phyloP scores from a whole-genome alignment of 2,113 vertebrate species.

The Pogonocichla stellata region DNA sequence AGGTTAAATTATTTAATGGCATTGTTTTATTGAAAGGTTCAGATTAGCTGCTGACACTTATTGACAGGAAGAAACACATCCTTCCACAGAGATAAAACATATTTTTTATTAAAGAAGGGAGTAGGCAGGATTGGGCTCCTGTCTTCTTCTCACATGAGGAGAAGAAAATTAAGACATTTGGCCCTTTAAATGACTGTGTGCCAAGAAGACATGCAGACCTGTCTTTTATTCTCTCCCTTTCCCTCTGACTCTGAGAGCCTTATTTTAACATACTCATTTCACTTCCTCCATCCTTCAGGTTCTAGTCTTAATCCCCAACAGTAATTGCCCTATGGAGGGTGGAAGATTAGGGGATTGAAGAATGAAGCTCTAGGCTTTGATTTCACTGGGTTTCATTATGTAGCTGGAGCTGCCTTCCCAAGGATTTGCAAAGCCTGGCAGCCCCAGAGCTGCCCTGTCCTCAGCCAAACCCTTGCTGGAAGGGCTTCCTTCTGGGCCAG shows the following conservation, averaged over 20 bases:
- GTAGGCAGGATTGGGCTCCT: slow-evolving; percentile 43
- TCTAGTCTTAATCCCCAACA: slow-evolving; percentile 21
- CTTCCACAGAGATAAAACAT: slow-evolving; percentile 62
- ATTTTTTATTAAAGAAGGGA: slow-evolving; percentile 67
- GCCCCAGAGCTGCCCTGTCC: fast-evolving
- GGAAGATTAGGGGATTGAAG: slow-evolving; percentile 10
- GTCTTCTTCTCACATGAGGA: slow-evolving; percentile 50
- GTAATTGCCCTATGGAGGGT: neutral
- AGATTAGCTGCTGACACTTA: slow-evolving; percentile 74
- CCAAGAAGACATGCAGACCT: neutral
- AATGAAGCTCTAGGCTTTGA: neutral
- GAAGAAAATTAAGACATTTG: slow-evolving; percentile 46
- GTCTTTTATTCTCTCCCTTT: neutral
- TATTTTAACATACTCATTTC: neutral
- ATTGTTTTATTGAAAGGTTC: slow-evolving; percentile 76
- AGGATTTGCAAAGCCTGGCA: neutral
- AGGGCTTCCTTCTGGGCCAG: neutral
- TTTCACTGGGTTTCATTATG: neutral
- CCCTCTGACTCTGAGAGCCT: neutral
- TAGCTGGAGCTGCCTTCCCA: neutral
- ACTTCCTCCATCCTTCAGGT: neutral
- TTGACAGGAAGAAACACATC: slow-evolving; percentile 67
- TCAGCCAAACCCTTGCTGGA: fast-evolving
- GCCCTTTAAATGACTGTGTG: slow-evolving; percentile 30
- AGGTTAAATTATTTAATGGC: slow-evolving; percentile 76